phyloP scores from a whole-genome alignment of 2,113 vertebrate species.

The Symphodus melops region DNA sequence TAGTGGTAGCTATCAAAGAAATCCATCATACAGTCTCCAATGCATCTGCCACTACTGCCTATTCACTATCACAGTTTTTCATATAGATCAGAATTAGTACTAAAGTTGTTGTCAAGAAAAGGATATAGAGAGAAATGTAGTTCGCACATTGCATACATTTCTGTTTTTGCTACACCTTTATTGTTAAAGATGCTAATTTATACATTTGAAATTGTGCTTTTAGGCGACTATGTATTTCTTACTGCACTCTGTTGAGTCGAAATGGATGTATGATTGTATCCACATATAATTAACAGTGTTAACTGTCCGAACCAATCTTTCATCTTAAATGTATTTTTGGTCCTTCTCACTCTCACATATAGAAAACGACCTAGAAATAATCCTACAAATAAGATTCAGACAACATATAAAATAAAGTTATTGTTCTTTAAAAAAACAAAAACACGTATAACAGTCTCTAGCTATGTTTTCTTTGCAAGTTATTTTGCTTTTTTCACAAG shows the following conservation, averaged over 20 bases:
- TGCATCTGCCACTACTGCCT: conserved; percentile 37
- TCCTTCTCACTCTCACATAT: conserved; percentile 81
- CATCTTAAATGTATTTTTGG: conserved; percentile 77
- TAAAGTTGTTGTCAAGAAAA: conserved; percentile 24
- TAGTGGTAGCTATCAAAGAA: conserved; percentile 48
- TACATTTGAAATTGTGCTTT: conserved; percentile 62
- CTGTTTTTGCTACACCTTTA: conserved; percentile 37
- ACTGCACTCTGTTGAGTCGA: conserved; percentile 53
- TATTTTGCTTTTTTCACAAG: conserved; percentile 79
- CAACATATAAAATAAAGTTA: conserved; percentile 83
- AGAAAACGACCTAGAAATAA: conserved; percentile 83
- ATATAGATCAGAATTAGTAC: conserved; percentile 28
- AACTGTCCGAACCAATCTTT: conserved; percentile 41
- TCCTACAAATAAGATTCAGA: conserved; percentile 81
- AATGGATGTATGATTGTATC: conserved; percentile 56
- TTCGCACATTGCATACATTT: conserved; percentile 44
- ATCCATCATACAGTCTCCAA: conserved; percentile 29
- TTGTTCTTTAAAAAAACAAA: conserved; percentile 85
- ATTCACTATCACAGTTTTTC: conserved; percentile 42
- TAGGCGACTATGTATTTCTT: conserved; percentile 42
- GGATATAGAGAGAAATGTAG: conserved; percentile 12
- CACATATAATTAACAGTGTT: conserved; percentile 35
- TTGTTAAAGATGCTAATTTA: conserved; percentile 43
- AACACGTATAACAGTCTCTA: conserved; percentile 86
- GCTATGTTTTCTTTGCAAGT: conserved; percentile 73